A percentile compares a stretch with the other conserved stretches of the same genome.
These are phyloP conservation scores for Chaetops frenatus DNA, from an alignment of 2,113 vertebrate species.

Conservation along the genomic window DNA sequence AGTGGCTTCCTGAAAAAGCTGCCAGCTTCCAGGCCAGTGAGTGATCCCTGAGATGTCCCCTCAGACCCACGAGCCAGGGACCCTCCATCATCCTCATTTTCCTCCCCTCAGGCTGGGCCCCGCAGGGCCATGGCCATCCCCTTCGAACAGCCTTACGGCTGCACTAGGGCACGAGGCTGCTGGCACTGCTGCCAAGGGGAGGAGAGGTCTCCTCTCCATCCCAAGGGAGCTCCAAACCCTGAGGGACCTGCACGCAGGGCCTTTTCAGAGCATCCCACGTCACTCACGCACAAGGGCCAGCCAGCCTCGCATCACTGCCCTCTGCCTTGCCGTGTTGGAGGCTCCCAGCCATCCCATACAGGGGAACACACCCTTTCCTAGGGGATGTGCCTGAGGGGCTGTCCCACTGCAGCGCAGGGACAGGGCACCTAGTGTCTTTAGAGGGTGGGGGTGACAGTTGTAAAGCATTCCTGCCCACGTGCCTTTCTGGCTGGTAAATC, in stretches of 20 bases:
- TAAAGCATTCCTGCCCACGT: not conserved
- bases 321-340: not conserved
- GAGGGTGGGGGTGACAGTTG: not conserved
- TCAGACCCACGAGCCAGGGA: not conserved
- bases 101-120: not conserved
- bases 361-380: not conserved
- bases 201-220: not conserved
- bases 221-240: not conserved
- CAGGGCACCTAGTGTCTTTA: not conserved
- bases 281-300: not conserved
- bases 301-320: not conserved
- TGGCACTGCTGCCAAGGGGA: not conserved
- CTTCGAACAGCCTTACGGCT: not conserved
- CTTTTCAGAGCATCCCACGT: not conserved
- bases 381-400: not conserved
- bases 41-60: not conserved
- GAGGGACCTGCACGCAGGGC: not conserved
- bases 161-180: not conserved
- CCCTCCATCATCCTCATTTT: not conserved
- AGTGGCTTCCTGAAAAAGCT: not conserved
- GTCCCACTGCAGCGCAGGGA: not conserved
- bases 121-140: not conserved
- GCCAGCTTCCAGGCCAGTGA: not conserved
- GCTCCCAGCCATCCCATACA: not conserved
- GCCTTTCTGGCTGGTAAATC: slow-evolving; percentile 21